Evolutionary conservation across 1,140 invertebrate genomes (phyloP), one percentile per base, ranked within the genome.

Genomic region (Eumaeus atala): DNA sequence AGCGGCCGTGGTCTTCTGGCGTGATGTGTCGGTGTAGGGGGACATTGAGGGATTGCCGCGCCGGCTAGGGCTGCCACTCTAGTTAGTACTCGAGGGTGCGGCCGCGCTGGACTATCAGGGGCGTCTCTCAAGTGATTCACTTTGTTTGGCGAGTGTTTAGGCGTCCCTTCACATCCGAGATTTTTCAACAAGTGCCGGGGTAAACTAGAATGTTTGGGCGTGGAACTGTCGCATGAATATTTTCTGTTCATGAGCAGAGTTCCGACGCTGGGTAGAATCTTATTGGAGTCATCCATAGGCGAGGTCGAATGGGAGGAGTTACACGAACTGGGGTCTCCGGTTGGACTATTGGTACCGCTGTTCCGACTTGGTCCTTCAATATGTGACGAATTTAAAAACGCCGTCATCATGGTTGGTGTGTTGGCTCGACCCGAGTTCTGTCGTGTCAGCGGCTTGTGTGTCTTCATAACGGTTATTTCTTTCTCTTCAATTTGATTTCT

Each of bases 1-100:
- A 81, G 38, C 0, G 87, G 87, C 51, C 90, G 84, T 36, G 90
- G 89, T 37, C 90, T 89, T 42, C 92, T 88, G 8, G 93, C 93
- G 69, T 94, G 93, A 81, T 95, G 94, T 0, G 94, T 95, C 0
- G 94, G 94, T 0, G 94, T 95, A 0, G 94, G 94, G 7, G 93
- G 94, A 73, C 94, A 96, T 60, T 85, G 84, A 0, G 78, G 79
- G 8, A 74, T 63, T 3, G 70, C 68, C 3, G 76, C 40, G 0
- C 74, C 83, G 54, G 59, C 81, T 57, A 68, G 71, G 55, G 66
- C 90, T 44, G 74, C 90, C 54, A 91, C 89, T 21, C 91, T 80
- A 6, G 89, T 89, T 8, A 92, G 61, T 4, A 90, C 88, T 56
- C 90, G 76, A 9, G 89, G 89, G 70, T 91, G 90, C 5, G 90